Evolutionary conservation across 2,797 vertebrate genomes (phyloP).

Genomic region (Schizothorax lantsangensis): DNA sequence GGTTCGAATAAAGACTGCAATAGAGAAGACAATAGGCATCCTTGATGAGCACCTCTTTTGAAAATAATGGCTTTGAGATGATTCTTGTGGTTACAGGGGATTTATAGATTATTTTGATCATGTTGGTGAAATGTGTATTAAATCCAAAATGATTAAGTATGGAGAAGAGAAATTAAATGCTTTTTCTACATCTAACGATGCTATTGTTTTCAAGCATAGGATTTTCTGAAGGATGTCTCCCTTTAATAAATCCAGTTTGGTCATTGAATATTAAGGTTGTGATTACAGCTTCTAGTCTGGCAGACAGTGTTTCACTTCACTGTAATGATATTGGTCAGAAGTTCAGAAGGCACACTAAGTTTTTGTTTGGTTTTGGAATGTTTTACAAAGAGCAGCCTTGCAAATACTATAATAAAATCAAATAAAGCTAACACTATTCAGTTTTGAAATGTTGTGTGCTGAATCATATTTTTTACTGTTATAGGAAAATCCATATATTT

Average conservation of each 20-base stretch:
- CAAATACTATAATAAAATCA: no score
- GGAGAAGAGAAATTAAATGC: background rate
- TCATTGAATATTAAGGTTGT: constrained; percentile 1
- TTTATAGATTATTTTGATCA: background rate
- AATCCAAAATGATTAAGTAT: constrained; percentile 17
- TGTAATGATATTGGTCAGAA: no score
- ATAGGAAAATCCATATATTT: no score
- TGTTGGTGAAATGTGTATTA: background rate
- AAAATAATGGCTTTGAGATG: constrained; percentile 18
- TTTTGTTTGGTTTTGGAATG: no score
- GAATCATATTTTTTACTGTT: no score
- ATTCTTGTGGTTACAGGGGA: background rate
- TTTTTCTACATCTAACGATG: background rate
- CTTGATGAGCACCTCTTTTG: background rate
- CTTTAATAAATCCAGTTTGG: constrained; percentile 26
- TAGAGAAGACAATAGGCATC: background rate
- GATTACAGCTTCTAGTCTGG: background rate
- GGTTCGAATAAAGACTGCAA: background rate
- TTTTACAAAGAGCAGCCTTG: no score
- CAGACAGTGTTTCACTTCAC: background rate
- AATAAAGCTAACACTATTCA: no score
- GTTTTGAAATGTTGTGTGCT: no score
- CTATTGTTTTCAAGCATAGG: background rate
- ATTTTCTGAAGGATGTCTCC: constrained; percentile 4
- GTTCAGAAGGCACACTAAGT: no score